Percentiles rank a stretch among this genome's conserved stretches.
These are phyloP conservation scores for Eupristina koningsbergeri DNA, from an alignment of 1,140 invertebrate species.

Conservation along the genomic window DNA sequence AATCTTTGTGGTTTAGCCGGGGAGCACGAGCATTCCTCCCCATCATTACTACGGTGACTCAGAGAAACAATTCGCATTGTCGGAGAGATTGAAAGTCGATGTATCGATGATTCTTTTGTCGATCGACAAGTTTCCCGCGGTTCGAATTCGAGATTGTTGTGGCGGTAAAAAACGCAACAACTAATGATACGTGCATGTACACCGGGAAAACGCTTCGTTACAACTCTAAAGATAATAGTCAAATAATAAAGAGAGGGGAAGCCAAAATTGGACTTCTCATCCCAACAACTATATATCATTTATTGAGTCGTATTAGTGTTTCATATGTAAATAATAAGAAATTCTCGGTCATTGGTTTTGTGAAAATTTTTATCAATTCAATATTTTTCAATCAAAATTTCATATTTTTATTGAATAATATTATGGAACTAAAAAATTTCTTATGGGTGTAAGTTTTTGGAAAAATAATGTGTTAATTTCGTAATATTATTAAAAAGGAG, in stretches of 20 bases:
- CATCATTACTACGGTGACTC: constrained; percentile 47
- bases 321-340: too few relatives aligned
- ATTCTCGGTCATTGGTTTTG: too few relatives aligned
- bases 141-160: neutral
- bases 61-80: constrained; percentile 46
- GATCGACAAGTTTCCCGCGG: constrained; percentile 1
- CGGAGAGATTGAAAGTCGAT: neutral
- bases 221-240: neutral
- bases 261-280: neutral
- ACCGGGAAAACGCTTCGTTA: constrained; percentile 5
- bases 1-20: constrained; percentile 48
- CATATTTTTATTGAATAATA: too few relatives aligned
- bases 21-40: constrained; percentile 44
- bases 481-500: too few relatives aligned
- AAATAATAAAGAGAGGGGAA: neutral
- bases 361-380: too few relatives aligned
- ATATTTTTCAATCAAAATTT: too few relatives aligned
- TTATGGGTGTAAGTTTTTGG: too few relatives aligned
- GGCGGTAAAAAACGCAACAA: neutral
- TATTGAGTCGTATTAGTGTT: neutral
- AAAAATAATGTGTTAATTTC: too few relatives aligned
- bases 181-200: neutral
- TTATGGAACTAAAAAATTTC: too few relatives aligned
- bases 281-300: neutral
- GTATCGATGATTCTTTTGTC: constrained; percentile 23